These are phyloP conservation scores for Macrochelys suwanniensis DNA, from an alignment of 2,797 vertebrate genomes.

Conservation along the genomic window DNA sequence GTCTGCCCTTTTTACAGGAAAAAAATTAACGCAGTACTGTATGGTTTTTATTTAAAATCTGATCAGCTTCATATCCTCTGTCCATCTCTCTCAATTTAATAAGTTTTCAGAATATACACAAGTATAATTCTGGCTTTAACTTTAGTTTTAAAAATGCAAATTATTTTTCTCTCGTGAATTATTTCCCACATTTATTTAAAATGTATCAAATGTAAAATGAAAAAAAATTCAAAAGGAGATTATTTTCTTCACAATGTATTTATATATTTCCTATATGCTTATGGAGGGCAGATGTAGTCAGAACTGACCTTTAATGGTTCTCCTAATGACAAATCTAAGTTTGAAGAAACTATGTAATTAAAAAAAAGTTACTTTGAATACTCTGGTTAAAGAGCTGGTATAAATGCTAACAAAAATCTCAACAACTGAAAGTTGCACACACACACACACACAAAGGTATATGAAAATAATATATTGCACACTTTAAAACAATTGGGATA, in stretches of 20 bases:
- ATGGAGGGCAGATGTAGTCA: not conserved
- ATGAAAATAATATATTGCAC: not conserved
- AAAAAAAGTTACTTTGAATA: slow-evolving; percentile 27
- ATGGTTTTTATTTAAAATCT: slow-evolving; percentile 16
- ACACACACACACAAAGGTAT: not conserved
- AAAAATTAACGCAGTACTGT: slow-evolving; percentile 10
- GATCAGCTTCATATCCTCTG: slow-evolving; percentile 12
- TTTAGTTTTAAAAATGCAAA: not conserved
- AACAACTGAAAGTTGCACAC: not conserved
- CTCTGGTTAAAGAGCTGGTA: slow-evolving; percentile 41
- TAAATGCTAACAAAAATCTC: slow-evolving; percentile 30
- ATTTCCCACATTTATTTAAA: not conserved
- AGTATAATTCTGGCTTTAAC: not conserved
- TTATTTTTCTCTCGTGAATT: slow-evolving; percentile 4
- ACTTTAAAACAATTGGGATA: not conserved
- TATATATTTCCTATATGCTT: not conserved
- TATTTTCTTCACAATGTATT: not conserved
- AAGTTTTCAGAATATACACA: slow-evolving; percentile 19
- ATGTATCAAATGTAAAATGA: not conserved
- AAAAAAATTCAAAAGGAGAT: not conserved
- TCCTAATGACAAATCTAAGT: slow-evolving; percentile 31
- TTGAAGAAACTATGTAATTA: not conserved
- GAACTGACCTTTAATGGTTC: not conserved
- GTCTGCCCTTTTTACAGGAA: not conserved
- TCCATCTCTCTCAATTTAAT: slow-evolving; percentile 7